These are phyloP conservation scores for Bimastos eiseni DNA, from an alignment of 2,888 invertebrate species.

Conservation along the genomic window DNA sequence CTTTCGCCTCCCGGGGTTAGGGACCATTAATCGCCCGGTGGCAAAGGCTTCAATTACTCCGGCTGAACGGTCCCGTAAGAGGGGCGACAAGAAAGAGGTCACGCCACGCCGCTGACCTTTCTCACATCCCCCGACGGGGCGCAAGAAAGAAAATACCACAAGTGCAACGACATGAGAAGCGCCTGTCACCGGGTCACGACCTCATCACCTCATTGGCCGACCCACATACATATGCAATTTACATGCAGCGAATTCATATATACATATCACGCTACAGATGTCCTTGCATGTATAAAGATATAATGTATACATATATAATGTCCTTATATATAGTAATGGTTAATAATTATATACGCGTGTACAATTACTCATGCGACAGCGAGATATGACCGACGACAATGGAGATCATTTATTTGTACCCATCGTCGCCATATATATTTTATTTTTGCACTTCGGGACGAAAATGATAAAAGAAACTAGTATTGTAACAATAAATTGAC, in stretches of 20 bases:
- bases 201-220: background rate
- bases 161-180: background rate
- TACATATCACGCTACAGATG: background rate
- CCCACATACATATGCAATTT: no score
- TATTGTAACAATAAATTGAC: no score
- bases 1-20: no score
- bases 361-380: no score
- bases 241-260: background rate
- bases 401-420: no score
- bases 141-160: background rate
- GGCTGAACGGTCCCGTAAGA: background rate
- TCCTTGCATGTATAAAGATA: background rate
- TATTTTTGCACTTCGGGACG: no score
- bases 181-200: background rate
- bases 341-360: no score
- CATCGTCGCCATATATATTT: no score
- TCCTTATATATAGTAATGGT: background rate
- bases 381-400: no score
- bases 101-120: background rate
- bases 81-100: background rate
- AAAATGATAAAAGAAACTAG: no score
- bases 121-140: background rate
- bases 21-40: background rate
- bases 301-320: no score
- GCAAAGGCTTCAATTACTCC: background rate